Conservation (phyloP, 2,113 vertebrate genomes). For the Illadopsis cleaveri region DNA sequence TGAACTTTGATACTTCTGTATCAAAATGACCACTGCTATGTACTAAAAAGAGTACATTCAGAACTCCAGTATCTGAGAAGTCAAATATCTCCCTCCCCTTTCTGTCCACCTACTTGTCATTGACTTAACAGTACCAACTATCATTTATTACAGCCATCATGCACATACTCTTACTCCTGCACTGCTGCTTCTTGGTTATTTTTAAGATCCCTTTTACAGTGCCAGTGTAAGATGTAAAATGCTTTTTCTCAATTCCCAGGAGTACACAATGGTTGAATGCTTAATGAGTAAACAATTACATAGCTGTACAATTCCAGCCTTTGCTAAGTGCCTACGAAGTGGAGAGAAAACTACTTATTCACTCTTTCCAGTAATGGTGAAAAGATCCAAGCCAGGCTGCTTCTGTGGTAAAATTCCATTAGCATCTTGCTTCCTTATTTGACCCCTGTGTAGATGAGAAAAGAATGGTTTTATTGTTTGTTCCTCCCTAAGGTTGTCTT, state of each 20-base stretch:
- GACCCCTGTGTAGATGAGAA: background rate
- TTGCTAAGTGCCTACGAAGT: background rate
- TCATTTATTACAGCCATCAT: background rate
- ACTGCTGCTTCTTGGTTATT: background rate
- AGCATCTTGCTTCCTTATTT: background rate
- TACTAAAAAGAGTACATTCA: background rate
- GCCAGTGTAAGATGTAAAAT: background rate
- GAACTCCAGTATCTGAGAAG: background rate
- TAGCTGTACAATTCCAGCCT: no score
- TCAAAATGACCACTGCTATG: background rate
- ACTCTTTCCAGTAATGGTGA: background rate
- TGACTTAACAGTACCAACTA: background rate
- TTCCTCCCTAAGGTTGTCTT: fast-evolving
- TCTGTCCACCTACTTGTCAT: background rate
- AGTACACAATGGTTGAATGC: background rate
- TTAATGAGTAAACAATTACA: background rate
- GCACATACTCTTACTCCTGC: background rate
- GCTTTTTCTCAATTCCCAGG: background rate
- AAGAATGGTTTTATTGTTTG: background rate
- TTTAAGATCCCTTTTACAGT: background rate
- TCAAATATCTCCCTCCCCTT: background rate
- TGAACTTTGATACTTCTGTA: background rate
- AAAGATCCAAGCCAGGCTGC: background rate
- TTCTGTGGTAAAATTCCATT: slow-evolving; percentile 2
- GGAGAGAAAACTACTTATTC: background rate